Conservation (phyloP, 2,113 vertebrate genomes). For the Melanostigma gelatinosum region DNA sequence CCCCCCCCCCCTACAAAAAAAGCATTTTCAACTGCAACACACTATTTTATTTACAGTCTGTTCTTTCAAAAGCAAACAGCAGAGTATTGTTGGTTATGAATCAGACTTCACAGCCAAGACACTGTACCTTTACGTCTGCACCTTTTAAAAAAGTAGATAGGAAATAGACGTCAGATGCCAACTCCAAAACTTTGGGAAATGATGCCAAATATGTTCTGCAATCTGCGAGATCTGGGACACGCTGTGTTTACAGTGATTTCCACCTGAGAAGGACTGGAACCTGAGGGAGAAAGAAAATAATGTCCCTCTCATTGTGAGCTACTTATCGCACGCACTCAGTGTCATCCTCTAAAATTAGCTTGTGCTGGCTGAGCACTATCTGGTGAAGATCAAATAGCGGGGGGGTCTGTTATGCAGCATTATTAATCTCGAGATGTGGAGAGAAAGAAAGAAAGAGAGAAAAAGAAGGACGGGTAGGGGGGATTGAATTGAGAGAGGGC, state of each 20-base stretch:
- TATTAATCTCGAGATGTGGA: conserved; percentile 73
- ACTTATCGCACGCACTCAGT: conserved; percentile 77
- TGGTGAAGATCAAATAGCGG: conserved; percentile 72
- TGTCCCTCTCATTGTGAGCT: conserved; percentile 69
- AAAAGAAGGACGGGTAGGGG: conserved; percentile 13
- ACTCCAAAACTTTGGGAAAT: conserved; percentile 33
- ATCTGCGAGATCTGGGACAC: conserved; percentile 66
- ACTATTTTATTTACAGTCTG: not conserved
- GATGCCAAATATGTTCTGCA: conserved; percentile 57
- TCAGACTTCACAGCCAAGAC: conserved; percentile 4
- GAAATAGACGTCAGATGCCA: not conserved
- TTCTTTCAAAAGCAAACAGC: conserved; percentile 3
- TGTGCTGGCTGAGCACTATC: conserved; percentile 77
- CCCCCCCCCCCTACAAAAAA: no score
- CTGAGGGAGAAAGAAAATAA: conserved; percentile 68
- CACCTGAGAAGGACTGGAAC: conserved; percentile 69
- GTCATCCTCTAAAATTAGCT: conserved; percentile 81
- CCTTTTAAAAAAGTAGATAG: not conserved
- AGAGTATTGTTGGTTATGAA: not conserved
- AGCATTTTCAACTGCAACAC: not conserved
- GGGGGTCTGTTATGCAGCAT: conserved; percentile 70
- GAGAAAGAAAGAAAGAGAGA: conserved; percentile 27
- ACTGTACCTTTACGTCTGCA: not conserved
- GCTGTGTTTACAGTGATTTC: conserved; percentile 63
- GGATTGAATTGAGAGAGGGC: conserved; percentile 29